Percentiles rank a stretch among this genome's conserved stretches.
Evolutionary conservation across 2,888 invertebrate species (phyloP).

Genomic region (Protodeltote pygarga): DNA sequence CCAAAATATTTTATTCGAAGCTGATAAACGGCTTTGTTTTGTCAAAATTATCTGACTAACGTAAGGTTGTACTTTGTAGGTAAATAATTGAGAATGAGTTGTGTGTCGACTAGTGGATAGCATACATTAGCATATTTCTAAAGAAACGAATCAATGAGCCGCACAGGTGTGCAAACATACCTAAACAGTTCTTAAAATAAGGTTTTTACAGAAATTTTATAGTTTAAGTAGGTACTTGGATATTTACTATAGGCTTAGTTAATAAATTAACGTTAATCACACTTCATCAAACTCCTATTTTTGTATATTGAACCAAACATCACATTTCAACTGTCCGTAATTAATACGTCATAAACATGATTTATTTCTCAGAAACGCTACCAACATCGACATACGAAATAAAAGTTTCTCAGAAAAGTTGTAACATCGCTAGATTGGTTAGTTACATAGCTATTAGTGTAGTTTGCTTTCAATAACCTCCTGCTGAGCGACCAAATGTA

Average conservation of each 20-base stretch:
- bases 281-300: too few species aligned
- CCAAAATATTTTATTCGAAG: slow-evolving; percentile 31
- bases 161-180: neutral
- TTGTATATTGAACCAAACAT: slow-evolving; percentile 1
- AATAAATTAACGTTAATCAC: too few species aligned
- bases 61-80: slow-evolving; percentile 12
- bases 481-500: slow-evolving; percentile 27
- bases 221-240: too few species aligned
- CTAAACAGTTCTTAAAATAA: too few species aligned
- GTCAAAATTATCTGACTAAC: slow-evolving; percentile 37
- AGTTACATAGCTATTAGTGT: slow-evolving; percentile 20
- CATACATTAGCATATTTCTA: slow-evolving; percentile 3
- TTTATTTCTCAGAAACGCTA: neutral
- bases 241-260: too few species aligned
- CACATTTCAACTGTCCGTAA: slow-evolving; percentile 1
- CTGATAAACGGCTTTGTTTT: slow-evolving; percentile 38
- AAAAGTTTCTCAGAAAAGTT: slow-evolving; percentile 21
- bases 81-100: slow-evolving; percentile 16
- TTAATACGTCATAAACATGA: slow-evolving; percentile 19
- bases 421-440: slow-evolving; percentile 13
- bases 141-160: neutral
- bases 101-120: neutral
- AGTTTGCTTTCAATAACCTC: slow-evolving; percentile 32
- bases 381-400: slow-evolving; percentile 4
- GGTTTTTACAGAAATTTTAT: too few species aligned